These are phyloP conservation scores for Bombus superbus DNA, from an alignment of 1,140 invertebrate genomes.

Conservation along the genomic window DNA sequence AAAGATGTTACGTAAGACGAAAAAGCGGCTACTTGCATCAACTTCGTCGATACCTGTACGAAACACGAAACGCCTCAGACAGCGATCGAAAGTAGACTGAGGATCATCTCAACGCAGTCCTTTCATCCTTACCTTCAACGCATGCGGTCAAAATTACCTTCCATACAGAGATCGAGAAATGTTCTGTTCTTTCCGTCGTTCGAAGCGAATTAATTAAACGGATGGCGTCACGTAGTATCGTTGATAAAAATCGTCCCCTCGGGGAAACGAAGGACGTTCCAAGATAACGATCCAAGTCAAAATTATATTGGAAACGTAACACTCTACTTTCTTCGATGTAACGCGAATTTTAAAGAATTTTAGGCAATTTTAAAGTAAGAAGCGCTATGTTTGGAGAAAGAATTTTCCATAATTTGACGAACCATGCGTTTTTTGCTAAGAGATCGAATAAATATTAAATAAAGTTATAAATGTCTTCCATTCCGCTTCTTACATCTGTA, in stretches of 20 bases:
- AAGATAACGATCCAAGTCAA: not conserved
- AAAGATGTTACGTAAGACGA: too few species aligned
- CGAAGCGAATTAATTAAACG: not conserved
- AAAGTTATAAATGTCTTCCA: too few species aligned
- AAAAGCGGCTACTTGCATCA: not conserved
- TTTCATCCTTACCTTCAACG: conserved; percentile 12
- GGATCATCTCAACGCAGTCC: not conserved
- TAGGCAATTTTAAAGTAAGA: not conserved
- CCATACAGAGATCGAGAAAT: conserved; percentile 6
- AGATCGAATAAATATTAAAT: not conserved
- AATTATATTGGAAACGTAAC: not conserved
- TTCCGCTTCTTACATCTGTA: too few species aligned
- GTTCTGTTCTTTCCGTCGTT: too few species aligned
- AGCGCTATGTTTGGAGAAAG: not conserved
- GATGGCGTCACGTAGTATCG: not conserved
- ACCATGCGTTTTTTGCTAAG: not conserved
- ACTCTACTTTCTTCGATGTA: not conserved
- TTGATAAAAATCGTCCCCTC: not conserved
- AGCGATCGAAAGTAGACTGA: conserved; percentile 45
- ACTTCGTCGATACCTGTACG: not conserved
- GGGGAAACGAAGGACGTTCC: not conserved
- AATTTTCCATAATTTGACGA: not conserved
- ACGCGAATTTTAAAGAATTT: not conserved
- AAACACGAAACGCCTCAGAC: conserved; percentile 4
- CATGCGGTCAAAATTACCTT: conserved; percentile 22